Conservation (phyloP, 2,113 vertebrate genomes). For the human (Homo sapiens) region GRCh38 chr11:12187501-12188000, state of each 20-base stretch:
- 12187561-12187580: not conserved
- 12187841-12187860: not conserved
- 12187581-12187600: constrained; percentile 5
- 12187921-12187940: not conserved
- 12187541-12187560: not conserved
- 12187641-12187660: not conserved
- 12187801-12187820: not conserved
- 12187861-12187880: not conserved
- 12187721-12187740: not conserved
- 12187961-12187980: not conserved
- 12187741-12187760: not conserved
- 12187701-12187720: not conserved
- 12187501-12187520: not conserved
- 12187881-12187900: not conserved
- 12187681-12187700: not conserved
- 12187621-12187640: not conserved
- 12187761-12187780: not conserved
- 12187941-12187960: not conserved
- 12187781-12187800: rapidly evolving
- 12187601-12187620: constrained; percentile 20
- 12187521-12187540: not conserved
- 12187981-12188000: not conserved
- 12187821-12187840: not conserved
- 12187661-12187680: not conserved
- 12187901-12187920: not conserved